Evolutionary conservation across 2,797 vertebrate species (phyloP), one percentile per base, ranked within the genome.

Genomic region (Xenopus petersii): DNA sequence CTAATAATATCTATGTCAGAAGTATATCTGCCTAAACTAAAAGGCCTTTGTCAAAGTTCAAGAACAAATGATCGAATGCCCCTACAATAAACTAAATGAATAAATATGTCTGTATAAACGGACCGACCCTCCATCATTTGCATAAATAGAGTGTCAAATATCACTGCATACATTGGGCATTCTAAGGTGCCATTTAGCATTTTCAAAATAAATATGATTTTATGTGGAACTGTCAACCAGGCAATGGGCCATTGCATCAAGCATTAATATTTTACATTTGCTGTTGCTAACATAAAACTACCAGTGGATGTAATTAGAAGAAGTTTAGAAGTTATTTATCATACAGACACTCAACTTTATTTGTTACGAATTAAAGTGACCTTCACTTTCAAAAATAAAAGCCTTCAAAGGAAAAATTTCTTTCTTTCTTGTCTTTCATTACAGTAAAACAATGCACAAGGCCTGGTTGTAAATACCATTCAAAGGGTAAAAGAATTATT

Each of bases 311-410:
- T 60, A 79, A 79, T 79, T 59, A 74, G 62, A 24, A 21, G 12
- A 26, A 69, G 68, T 79, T 51, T 73, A 64, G 70, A 79, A 69
- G 60, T 73, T 73, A 73, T 79, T 79, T 69, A 73, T 79, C 71
- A 74, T 68, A 42, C n/a, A 54, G 24, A 54, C 65, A 60, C 42
- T 73, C 60, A 21, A 69, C 70, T 64, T 69, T 55, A 65, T 79
- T 70, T 51, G 51, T 51, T 65, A 17, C 60, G 60, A 70, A 64
- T 79, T 42, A 62, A 74, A 73, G 61, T 65, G 71, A 79, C 76
- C 71, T 79, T 70, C 73, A 59, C 55, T 73, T 73, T 51, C 21
- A 60, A 70, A 70, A 74, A 70, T 65, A 79, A 73, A 74, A 69
- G 66, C 42, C 17, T 69, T 48, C 71, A 74, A 70, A 70, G 54